These are phyloP conservation scores for Drosophila hydei DNA, from an alignment of 1,140 invertebrate species.

Conservation along the genomic window DNA sequence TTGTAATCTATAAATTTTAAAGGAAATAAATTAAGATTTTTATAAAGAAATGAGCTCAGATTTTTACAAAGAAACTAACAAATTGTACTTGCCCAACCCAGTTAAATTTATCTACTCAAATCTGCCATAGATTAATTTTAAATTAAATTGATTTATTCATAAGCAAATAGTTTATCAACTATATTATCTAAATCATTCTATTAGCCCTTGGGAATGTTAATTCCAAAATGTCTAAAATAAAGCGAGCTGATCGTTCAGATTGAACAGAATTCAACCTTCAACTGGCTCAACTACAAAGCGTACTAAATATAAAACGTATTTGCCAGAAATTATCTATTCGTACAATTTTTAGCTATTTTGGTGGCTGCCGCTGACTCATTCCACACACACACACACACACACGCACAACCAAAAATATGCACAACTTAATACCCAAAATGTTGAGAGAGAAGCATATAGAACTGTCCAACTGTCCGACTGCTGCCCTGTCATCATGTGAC, in stretches of 20 bases:
- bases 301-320: constrained; percentile 42
- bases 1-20: too few species aligned
- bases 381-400: constrained; percentile 19
- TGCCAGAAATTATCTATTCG: constrained; percentile 45
- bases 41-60: too few species aligned
- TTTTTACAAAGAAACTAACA: too few species aligned
- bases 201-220: constrained; percentile 9
- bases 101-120: too few species aligned
- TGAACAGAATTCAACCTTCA: constrained; percentile 48
- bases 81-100: too few species aligned
- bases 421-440: constrained; percentile 45
- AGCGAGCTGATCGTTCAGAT: not conserved
- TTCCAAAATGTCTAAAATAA: not conserved
- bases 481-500: constrained; percentile 72
- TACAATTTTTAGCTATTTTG: constrained; percentile 53
- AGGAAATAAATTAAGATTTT: too few species aligned
- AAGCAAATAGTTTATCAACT: not conserved
- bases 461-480: constrained; percentile 37
- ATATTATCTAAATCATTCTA: constrained; percentile 4
- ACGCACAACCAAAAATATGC: constrained; percentile 32
- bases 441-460: constrained; percentile 36
- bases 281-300: constrained; percentile 48
- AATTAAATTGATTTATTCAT: not conserved
- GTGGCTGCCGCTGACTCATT: constrained; percentile 53
- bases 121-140: too few species aligned